These are phyloP conservation scores for Anser brachyrhynchus DNA, from an alignment of 2,113 vertebrate species.

Conservation along the genomic window DNA sequence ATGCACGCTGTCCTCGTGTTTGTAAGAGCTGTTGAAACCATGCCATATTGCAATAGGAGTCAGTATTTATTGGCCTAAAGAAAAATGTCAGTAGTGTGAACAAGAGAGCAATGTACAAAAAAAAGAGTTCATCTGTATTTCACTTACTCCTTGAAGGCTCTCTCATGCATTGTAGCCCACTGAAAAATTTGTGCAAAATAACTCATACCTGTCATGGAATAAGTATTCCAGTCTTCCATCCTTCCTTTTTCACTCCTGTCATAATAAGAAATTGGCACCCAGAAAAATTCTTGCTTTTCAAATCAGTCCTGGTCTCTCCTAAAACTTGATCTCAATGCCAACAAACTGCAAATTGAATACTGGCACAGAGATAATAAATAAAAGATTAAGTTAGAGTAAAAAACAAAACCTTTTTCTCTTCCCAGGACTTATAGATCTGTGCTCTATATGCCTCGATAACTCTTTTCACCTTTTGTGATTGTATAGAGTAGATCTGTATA, in stretches of 20 bases:
- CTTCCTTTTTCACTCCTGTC: background rate
- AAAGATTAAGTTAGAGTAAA: background rate
- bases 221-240: background rate
- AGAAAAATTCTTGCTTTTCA: background rate
- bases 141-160: background rate
- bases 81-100: background rate
- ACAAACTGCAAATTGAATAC: background rate
- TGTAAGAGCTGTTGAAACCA: background rate
- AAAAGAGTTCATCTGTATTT: background rate
- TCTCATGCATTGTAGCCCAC: background rate
- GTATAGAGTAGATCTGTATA: background rate
- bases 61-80: background rate
- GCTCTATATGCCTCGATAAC: background rate
- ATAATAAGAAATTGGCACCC: background rate
- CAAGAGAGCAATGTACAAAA: background rate
- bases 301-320: background rate
- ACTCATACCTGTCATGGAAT: background rate
- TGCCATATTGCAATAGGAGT: background rate
- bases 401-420: fast-evolving
- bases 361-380: background rate
- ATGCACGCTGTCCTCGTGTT: background rate
- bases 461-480: background rate
- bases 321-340: background rate
- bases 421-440: background rate
- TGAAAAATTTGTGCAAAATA: background rate